Evolutionary conservation across 1,140 invertebrate species (phyloP).

Genomic region (Drosophila arawakana): DNA sequence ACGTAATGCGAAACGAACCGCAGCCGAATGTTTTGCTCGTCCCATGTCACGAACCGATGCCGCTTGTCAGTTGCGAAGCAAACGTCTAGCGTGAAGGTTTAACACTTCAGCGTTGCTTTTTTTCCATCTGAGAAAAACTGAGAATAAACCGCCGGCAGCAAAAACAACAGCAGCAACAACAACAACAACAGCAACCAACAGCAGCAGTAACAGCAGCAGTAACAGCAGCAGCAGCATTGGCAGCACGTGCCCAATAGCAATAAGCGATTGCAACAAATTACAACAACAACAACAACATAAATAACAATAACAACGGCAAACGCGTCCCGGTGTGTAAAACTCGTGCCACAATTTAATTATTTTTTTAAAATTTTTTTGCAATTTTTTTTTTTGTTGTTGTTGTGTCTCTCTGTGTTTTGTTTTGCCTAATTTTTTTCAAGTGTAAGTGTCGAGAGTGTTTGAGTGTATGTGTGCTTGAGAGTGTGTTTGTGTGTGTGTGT

Average conservation of each 20-base stretch:
- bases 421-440: slow-evolving; percentile 25
- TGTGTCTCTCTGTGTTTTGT: slow-evolving; percentile 20
- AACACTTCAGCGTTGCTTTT: slow-evolving; percentile 33
- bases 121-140: neutral
- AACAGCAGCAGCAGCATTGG: slow-evolving; percentile 20
- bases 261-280: slow-evolving; percentile 25
- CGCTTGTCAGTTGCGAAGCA: slow-evolving; percentile 68
- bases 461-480: slow-evolving; percentile 1
- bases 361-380: neutral
- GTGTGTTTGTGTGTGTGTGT: slow-evolving; percentile 10
- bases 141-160: slow-evolving; percentile 22
- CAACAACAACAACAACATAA: slow-evolving; percentile 25
- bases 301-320: slow-evolving; percentile 28
- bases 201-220: slow-evolving; percentile 19
- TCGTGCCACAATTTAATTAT: slow-evolving; percentile 13
- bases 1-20: slow-evolving; percentile 25
- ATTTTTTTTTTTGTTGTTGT: slow-evolving; percentile 10
- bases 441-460: neutral
- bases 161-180: slow-evolving; percentile 34
- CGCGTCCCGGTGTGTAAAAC: slow-evolving; percentile 31
- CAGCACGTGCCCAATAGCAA: slow-evolving; percentile 42
- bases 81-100: slow-evolving; percentile 72
- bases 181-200: slow-evolving; percentile 36
- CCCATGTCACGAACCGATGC: slow-evolving; percentile 29
- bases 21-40: slow-evolving; percentile 24